phyloP scores from a whole-genome alignment of 2,888 invertebrate species.

The Ochlodes sylvanus region DNA sequence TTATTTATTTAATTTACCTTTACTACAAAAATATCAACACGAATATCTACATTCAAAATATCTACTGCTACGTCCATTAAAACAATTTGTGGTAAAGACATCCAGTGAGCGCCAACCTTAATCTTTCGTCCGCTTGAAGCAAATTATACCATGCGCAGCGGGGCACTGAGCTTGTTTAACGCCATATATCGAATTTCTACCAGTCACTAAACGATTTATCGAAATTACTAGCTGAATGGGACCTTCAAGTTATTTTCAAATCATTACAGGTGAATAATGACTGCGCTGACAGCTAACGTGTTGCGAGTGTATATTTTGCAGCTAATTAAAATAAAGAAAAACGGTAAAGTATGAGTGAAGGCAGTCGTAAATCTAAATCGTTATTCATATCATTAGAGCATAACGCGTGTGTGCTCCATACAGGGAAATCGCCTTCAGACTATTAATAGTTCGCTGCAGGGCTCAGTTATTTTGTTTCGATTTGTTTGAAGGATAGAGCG shows the following conservation, averaged over 20 bases:
- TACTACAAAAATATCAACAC: too few relatives aligned
- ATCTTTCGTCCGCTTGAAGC: conserved; percentile 51
- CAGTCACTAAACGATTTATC: conserved; percentile 62
- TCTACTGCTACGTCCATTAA: not conserved
- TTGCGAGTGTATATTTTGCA: conserved; percentile 33
- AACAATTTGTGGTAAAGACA: not conserved
- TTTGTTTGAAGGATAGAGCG: too few relatives aligned
- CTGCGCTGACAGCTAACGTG: conserved; percentile 33
- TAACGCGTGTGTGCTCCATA: not conserved
- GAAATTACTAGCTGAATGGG: conserved; percentile 49
- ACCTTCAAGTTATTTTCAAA: conserved; percentile 40
- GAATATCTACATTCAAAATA: too few relatives aligned
- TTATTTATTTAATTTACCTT: too few relatives aligned
- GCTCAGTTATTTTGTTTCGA: too few relatives aligned
- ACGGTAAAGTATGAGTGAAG: conserved; percentile 22
- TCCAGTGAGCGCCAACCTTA: conserved; percentile 30
- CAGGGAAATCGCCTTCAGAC: not conserved
- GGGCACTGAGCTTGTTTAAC: conserved; percentile 61
- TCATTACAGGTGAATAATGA: conserved; percentile 38
- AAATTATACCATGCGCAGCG: conserved; percentile 73
- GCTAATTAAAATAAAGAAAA: conserved; percentile 36
- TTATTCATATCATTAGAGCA: not conserved
- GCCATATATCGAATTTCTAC: conserved; percentile 68
- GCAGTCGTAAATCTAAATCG: conserved; percentile 13
- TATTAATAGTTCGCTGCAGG: too few relatives aligned